phyloP scores from a whole-genome alignment of 1,140 invertebrate species.

The Leptinotarsa undecemlineata region DNA sequence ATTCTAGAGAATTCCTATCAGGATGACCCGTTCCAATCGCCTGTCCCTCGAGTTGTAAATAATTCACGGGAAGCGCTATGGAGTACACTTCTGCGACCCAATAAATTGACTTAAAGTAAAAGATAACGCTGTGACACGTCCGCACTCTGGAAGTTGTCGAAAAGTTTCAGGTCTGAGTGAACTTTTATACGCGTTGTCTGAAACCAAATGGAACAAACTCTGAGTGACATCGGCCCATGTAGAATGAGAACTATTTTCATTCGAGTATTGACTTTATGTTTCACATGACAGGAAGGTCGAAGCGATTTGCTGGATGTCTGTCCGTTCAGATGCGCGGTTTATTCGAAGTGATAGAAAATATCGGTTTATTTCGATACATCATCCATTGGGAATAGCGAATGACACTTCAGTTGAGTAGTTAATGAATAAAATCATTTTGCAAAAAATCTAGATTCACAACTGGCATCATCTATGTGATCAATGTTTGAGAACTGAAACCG shows the following conservation, averaged over 20 bases:
- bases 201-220: constrained; percentile 3
- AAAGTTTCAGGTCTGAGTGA: constrained; percentile 1
- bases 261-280: constrained; percentile 3
- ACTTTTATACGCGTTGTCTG: constrained; percentile 7
- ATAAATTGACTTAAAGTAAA: constrained; percentile 8
- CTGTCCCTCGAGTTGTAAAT: constrained; percentile 3
- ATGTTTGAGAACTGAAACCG: no score
- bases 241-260: background rate
- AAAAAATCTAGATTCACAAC: no score
- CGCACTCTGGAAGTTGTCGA: constrained; percentile 7
- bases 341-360: no score
- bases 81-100: constrained; percentile 1
- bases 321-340: no score
- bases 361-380: no score
- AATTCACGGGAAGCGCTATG: constrained; percentile 4
- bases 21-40: background rate
- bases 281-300: background rate
- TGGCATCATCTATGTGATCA: no score
- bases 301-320: background rate
- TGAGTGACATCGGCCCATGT: constrained; percentile 1
- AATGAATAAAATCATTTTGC: no score
- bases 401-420: no score
- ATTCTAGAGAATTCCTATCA: background rate
- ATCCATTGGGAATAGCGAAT: no score
- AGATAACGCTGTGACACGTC: constrained; percentile 7